A percentile compares a stretch with the other conserved stretches of the same genome.
phyloP scores from a whole-genome alignment of 1,140 invertebrate species.

The Pseudoatta argentina region DNA sequence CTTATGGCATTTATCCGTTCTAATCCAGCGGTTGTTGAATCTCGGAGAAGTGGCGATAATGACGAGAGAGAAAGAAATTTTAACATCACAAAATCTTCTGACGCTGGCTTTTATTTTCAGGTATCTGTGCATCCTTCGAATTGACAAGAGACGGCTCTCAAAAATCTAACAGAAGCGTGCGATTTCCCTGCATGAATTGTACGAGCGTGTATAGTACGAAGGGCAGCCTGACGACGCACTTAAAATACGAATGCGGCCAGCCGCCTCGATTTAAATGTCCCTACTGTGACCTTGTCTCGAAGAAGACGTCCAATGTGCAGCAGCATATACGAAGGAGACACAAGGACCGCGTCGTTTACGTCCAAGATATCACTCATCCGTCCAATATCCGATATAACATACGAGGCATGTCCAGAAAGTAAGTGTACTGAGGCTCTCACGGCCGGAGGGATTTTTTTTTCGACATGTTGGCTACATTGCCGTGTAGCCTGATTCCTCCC shows the following conservation, averaged over 20 bases:
- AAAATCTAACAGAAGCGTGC: conserved; percentile 56
- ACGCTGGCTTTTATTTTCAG: conserved; percentile 50
- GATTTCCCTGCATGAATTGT: conserved; percentile 88
- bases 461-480: no score
- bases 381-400: conserved; percentile 1
- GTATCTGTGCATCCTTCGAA: conserved; percentile 9
- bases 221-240: conserved; percentile 86
- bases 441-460: no score
- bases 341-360: conserved; percentile 64
- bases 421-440: no score
- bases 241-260: conserved; percentile 87
- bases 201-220: conserved; percentile 86
- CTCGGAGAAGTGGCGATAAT: neutral
- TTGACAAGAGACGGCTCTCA: conserved; percentile 7
- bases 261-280: conserved; percentile 87
- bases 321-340: conserved; percentile 79
- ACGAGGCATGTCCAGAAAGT: no score
- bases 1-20: neutral
- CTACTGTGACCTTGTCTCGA: conserved; percentile 83
- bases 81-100: conserved; percentile 4
- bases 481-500: no score
- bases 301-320: conserved; percentile 81
- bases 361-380: conserved; percentile 60
- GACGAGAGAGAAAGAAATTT: neutral
- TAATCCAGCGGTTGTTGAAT: neutral